Percentiles rank a stretch among this genome's conserved stretches.
These are phyloP conservation scores for Zaprionus capensis DNA, from an alignment of 1,140 invertebrate species.

Conservation along the genomic window DNA sequence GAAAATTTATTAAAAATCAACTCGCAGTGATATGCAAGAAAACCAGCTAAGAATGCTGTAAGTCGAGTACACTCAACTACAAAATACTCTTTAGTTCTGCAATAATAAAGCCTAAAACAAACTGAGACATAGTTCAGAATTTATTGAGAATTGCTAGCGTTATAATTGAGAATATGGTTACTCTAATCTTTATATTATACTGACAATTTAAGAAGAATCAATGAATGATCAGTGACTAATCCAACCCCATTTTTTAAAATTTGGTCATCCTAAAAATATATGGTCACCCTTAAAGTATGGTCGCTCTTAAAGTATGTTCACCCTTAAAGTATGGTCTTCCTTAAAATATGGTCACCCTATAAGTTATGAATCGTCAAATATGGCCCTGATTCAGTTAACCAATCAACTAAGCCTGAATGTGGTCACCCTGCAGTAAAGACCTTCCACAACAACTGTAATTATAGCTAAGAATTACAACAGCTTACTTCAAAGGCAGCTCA, in stretches of 20 bases:
- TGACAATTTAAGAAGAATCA: no score
- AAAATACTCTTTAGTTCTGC: neutral
- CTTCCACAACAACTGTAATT: neutral
- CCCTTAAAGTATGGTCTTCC: neutral
- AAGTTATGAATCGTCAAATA: no score
- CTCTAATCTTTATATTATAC: no score
- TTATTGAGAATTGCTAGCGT: neutral
- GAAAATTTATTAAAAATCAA: constrained; percentile 79
- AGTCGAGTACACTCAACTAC: neutral
- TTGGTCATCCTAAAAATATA: neutral
- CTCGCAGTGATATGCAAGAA: constrained; percentile 70
- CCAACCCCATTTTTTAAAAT: neutral
- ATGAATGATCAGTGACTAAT: no score
- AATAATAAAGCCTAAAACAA: neutral
- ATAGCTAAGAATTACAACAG: neutral
- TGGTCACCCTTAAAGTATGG: neutral
- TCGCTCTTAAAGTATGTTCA: no score
- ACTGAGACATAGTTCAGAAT: neutral
- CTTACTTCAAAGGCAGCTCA: neutral
- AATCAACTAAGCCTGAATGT: neutral
- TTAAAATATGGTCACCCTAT: no score
- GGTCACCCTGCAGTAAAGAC: neutral
- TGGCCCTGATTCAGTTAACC: no score
- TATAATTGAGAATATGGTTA: no score
- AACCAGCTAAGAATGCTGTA: constrained; percentile 38